Percentiles rank a stretch among this genome's conserved stretches.
Evolutionary conservation across 2,888 invertebrate species (phyloP).

Genomic region (Melangyna quadrimaculata): DNA sequence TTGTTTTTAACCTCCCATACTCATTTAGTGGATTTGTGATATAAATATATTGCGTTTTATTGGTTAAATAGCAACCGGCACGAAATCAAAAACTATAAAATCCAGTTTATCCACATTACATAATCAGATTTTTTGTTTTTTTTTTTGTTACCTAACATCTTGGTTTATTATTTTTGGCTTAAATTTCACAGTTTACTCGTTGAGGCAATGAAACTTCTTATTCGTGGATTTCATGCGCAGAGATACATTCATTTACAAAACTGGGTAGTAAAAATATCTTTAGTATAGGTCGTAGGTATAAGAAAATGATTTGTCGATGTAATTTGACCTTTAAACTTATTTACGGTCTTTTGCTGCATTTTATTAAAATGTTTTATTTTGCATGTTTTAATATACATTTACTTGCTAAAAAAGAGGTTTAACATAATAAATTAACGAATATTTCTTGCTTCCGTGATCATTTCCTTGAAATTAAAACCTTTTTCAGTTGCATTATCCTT

Average conservation of each 20-base stretch:
- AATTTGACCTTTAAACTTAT: neutral
- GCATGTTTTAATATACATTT: neutral
- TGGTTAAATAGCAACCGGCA: neutral
- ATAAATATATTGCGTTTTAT: neutral
- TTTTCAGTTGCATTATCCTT: too few species aligned
- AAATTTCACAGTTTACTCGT: neutral
- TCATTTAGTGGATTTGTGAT: neutral
- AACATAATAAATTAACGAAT: neutral
- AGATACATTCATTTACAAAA: neutral
- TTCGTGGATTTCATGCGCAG: neutral
- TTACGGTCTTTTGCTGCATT: neutral
- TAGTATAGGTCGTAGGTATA: neutral
- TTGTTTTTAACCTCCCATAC: neutral
- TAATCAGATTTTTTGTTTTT: neutral
- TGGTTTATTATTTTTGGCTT: constrained; percentile 5
- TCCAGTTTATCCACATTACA: constrained; percentile 28
- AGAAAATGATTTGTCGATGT: neutral
- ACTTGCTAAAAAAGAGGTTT: neutral
- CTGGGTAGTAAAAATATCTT: neutral
- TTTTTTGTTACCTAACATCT: constrained; percentile 25
- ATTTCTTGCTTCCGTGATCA: neutral
- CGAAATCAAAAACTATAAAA: neutral
- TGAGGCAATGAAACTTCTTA: neutral
- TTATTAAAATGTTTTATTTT: neutral
- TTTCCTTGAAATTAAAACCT: too few species aligned